Conservation (phyloP, 2,888 invertebrate genomes). For the Eudasyphora cyanicolor region DNA sequence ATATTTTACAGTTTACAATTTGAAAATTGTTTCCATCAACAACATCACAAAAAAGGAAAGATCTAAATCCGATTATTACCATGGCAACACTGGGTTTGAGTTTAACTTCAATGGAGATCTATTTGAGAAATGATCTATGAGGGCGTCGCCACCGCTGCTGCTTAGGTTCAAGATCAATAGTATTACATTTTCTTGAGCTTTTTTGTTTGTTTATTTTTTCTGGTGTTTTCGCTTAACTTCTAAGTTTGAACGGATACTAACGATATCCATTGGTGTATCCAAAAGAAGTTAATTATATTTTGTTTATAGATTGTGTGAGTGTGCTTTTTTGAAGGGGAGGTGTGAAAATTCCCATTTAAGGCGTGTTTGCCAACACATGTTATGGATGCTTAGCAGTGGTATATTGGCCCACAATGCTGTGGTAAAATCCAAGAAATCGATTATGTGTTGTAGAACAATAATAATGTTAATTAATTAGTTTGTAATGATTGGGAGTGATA, state of each 20-base stretch:
- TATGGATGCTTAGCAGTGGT: background rate
- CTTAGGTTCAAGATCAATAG: slow-evolving; percentile 4
- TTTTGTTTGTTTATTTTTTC: background rate
- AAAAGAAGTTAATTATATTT: slow-evolving; percentile 2
- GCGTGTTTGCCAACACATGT: slow-evolving; percentile 37
- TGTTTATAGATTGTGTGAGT: background rate
- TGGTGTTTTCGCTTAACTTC: background rate
- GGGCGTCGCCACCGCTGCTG: background rate
- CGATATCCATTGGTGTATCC: background rate
- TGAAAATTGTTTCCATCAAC: background rate
- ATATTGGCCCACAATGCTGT: background rate
- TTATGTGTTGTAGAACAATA: background rate
- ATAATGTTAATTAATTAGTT: slow-evolving; percentile 16
- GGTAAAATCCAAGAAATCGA: background rate
- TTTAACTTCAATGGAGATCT: background rate
- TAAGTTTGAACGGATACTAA: background rate
- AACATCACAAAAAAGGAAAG: background rate
- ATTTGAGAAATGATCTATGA: background rate
- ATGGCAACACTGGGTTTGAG: background rate
- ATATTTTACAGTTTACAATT: background rate
- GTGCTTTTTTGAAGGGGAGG: slow-evolving; percentile 18
- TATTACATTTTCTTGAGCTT: background rate
- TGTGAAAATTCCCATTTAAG: slow-evolving; percentile 46
- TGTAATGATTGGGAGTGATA: slow-evolving; percentile 10
- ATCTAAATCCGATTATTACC: background rate